Evolutionary conservation across 2,113 vertebrate species (phyloP).

Genomic region (Tragelaphus strepsiceros): DNA sequence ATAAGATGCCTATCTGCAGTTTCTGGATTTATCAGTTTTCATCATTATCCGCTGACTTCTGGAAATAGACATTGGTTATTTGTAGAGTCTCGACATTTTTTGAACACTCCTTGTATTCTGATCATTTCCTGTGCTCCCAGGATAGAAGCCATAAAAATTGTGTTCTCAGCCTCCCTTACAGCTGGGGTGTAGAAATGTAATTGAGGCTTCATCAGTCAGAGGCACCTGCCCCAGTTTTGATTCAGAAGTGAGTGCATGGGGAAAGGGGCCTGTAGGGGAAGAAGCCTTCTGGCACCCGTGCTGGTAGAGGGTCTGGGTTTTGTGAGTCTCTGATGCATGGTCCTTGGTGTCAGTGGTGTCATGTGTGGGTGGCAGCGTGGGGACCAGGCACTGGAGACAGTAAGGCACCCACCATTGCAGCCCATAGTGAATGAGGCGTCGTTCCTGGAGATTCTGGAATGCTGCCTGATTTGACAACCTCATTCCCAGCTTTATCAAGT

Average conservation of each 20-base stretch:
- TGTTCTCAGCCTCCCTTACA: neutral
- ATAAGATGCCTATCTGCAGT: neutral
- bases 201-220: neutral
- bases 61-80: neutral
- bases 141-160: neutral
- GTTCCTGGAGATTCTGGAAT: neutral
- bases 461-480: neutral
- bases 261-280: rapidly evolving
- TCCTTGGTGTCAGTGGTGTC: too few species aligned
- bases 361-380: rapidly evolving
- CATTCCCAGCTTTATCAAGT: neutral
- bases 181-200: neutral
- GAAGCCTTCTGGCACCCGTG: neutral
- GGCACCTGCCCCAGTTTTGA: neutral
- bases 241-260: neutral
- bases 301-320: neutral
- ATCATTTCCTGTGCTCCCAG: neutral
- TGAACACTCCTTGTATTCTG: neutral
- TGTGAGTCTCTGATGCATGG: rapidly evolving
- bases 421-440: rapidly evolving
- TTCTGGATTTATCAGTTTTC: neutral
- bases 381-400: neutral
- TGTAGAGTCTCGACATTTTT: neutral
- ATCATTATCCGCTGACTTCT: neutral
- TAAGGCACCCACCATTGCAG: rapidly evolving